Percentiles rank a stretch among this genome's conserved stretches.
Evolutionary conservation across 2,113 vertebrate genomes (phyloP).

Genomic region (Irena cyanogastra): DNA sequence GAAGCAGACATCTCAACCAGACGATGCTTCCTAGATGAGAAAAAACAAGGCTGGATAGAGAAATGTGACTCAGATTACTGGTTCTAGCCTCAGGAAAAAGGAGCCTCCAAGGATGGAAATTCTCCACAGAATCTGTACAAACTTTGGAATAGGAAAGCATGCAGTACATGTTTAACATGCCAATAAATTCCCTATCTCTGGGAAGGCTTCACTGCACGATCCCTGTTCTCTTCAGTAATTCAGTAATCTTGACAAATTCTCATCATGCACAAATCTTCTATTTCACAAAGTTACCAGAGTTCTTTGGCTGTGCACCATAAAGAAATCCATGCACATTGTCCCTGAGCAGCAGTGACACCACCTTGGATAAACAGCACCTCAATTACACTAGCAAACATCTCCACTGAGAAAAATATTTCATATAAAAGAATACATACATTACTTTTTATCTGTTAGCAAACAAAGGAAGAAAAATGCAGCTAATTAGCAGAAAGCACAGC

Average conservation of each 20-base stretch:
- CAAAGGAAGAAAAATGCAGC: not conserved
- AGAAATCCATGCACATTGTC: not conserved
- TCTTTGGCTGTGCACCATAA: not conserved
- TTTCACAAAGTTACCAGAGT: not conserved
- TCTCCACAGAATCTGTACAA: not conserved
- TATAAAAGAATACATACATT: not conserved
- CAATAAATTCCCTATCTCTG: not conserved
- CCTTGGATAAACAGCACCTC: not conserved
- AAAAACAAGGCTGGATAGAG: not conserved
- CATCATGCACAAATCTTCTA: not conserved
- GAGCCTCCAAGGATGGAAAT: not conserved
- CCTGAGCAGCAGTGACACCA: not conserved
- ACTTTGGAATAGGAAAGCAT: not conserved
- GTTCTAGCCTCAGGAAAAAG: not conserved
- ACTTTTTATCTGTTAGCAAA: not conserved
- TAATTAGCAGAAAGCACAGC: not conserved
- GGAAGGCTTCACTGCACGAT: not conserved
- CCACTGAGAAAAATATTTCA: not conserved
- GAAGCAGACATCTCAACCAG: not conserved
- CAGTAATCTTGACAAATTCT: not conserved
- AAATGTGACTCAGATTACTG: not conserved
- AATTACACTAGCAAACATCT: not conserved
- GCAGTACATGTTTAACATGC: not conserved
- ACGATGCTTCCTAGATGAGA: not conserved
- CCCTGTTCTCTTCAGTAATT: not conserved